Evolutionary conservation across 2,888 invertebrate genomes (phyloP).

Genomic region (Mimas tiliae): DNA sequence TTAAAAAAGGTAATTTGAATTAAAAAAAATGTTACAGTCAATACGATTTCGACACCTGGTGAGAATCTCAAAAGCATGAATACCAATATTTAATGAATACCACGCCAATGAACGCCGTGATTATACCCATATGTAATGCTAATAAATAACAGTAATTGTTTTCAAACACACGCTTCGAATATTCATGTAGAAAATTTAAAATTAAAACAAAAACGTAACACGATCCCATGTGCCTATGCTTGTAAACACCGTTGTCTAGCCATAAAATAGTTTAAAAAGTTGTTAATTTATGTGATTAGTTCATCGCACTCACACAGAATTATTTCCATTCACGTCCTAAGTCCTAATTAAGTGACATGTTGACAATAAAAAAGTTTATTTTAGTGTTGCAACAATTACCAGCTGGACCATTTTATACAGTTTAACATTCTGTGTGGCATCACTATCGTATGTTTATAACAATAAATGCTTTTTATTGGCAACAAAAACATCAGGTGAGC

Average conservation of each 20-base stretch:
- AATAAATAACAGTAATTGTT: slow-evolving; percentile 19
- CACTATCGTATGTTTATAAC: slow-evolving; percentile 62
- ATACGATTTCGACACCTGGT: not conserved
- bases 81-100: slow-evolving; percentile 13
- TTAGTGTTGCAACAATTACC: slow-evolving; percentile 60
- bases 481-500: slow-evolving; percentile 66
- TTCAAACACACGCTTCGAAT: slow-evolving; percentile 19
- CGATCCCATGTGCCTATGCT: not conserved
- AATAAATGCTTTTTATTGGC: slow-evolving; percentile 73
- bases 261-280: slow-evolving; percentile 24
- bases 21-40: not conserved
- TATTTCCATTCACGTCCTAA: slow-evolving; percentile 53
- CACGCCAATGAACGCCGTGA: not conserved
- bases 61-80: slow-evolving; percentile 4
- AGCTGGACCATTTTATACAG: slow-evolving; percentile 59
- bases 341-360: slow-evolving; percentile 66
- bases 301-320: slow-evolving; percentile 26
- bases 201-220: slow-evolving; percentile 14
- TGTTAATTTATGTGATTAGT: slow-evolving; percentile 28
- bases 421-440: slow-evolving; percentile 62
- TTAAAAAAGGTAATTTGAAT: not conserved
- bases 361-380: slow-evolving; percentile 64
- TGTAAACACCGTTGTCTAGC: slow-evolving; percentile 1
- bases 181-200: slow-evolving; percentile 20
- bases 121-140: not conserved